Evolutionary conservation across 2,113 vertebrate genomes (phyloP).

Genomic region (Melanostigma gelatinosum): DNA sequence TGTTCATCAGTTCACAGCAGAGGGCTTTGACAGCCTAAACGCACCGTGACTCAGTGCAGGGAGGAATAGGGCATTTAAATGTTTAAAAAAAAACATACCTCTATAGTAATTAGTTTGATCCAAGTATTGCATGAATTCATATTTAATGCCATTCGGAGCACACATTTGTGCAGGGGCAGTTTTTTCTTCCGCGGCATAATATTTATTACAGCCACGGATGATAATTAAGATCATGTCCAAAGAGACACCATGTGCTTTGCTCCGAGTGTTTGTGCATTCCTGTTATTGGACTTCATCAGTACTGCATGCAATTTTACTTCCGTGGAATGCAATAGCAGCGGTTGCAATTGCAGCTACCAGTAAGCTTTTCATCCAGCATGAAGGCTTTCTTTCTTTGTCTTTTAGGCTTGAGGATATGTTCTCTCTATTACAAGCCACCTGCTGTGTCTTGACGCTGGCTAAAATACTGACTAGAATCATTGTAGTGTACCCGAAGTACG

Average conservation of each 20-base stretch:
- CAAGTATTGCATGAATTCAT: background rate
- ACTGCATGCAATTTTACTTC: background rate
- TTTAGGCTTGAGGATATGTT: background rate
- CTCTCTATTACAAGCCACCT: background rate
- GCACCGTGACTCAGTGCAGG: background rate
- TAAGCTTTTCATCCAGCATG: background rate
- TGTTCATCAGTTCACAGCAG: background rate
- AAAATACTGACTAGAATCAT: background rate
- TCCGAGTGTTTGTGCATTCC: constrained; percentile 1
- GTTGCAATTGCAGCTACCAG: background rate
- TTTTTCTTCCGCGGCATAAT: background rate
- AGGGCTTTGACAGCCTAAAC: background rate
- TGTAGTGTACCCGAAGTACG: background rate
- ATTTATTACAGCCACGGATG: background rate
- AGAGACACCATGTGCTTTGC: constrained; percentile 10
- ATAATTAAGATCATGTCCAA: constrained; percentile 3
- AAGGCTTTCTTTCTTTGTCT: background rate
- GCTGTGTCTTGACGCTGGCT: background rate
- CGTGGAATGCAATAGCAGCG: background rate
- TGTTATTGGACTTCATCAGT: background rate
- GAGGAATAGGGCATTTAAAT: background rate
- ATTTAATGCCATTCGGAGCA: background rate
- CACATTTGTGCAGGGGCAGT: background rate
- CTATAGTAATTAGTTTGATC: background rate
- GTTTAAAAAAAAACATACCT: background rate